A percentile compares a stretch with the other conserved stretches of the same genome.
Conservation (phyloP, 2,888 invertebrate genomes). For the Drosophila borborema region DNA sequence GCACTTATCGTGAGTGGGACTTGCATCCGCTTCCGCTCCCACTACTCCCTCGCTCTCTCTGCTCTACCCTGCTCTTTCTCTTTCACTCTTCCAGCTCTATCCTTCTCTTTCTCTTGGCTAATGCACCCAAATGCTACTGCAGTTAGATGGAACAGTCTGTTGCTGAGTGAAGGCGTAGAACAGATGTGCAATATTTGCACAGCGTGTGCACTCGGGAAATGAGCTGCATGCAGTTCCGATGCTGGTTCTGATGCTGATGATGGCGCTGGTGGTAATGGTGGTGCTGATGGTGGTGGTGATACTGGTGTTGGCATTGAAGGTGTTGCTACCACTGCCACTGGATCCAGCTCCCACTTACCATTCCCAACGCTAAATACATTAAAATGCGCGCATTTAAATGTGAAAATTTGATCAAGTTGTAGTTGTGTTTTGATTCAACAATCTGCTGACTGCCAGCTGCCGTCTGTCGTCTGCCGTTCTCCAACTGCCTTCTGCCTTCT, state of each 20-base stretch:
- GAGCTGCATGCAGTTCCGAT: constrained; percentile 66
- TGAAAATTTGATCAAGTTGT: constrained; percentile 63
- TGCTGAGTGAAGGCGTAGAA: constrained; percentile 16
- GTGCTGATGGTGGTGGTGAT: not conserved
- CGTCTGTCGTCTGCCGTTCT: not conserved
- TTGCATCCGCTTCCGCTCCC: constrained; percentile 64
- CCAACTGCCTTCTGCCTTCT: constrained; percentile 19
- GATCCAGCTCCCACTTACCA: constrained; percentile 1
- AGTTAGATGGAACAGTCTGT: constrained; percentile 3
- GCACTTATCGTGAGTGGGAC: constrained; percentile 72
- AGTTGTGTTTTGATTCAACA: constrained; percentile 56
- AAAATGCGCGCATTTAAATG: constrained; percentile 64
- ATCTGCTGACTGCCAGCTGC: constrained; percentile 25
- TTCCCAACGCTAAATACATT: constrained; percentile 51
- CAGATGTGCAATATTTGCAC: constrained; percentile 61
- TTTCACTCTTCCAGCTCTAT: not conserved
- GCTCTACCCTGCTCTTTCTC: not conserved
- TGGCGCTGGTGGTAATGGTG: not conserved
- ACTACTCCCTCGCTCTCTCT: not conserved
- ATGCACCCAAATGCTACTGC: constrained; percentile 56
- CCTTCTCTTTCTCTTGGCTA: constrained; percentile 26
- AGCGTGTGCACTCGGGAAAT: constrained; percentile 65
- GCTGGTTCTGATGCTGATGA: constrained; percentile 6
- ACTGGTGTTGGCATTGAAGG: not conserved
- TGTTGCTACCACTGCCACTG: not conserved